These are phyloP conservation scores for Thelaira solivaga DNA, from an alignment of 2,888 invertebrate genomes.

Conservation along the genomic window DNA sequence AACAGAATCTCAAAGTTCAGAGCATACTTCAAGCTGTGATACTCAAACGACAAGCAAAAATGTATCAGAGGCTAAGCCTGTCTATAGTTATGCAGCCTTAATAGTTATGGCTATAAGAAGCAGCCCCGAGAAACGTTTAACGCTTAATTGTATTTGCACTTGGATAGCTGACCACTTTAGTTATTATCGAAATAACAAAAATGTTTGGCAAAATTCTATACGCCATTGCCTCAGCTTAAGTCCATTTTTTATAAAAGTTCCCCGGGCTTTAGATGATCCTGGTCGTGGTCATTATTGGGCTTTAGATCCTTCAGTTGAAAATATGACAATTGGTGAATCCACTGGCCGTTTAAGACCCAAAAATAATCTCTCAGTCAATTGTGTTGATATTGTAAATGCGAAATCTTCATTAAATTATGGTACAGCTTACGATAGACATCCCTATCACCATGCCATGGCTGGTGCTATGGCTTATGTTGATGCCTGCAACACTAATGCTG, in stretches of 20 bases:
- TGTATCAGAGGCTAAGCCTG: slow-evolving; percentile 84
- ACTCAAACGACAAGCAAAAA: no score
- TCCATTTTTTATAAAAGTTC: slow-evolving; percentile 98
- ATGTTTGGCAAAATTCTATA: slow-evolving; percentile 98
- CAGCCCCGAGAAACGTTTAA: slow-evolving; percentile 92
- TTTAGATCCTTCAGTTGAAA: slow-evolving; percentile 95
- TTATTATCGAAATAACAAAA: slow-evolving; percentile 96
- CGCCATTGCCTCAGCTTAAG: slow-evolving; percentile 80
- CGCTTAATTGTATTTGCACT: slow-evolving; percentile 96
- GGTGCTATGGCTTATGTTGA: slow-evolving; percentile 51
- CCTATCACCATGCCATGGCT: slow-evolving; percentile 55
- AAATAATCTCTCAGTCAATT: slow-evolving; percentile 51
- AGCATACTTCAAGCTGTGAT: slow-evolving; percentile 27
- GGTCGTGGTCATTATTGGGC: slow-evolving; percentile 99
- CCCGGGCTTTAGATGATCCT: slow-evolving; percentile 97
- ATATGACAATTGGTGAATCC: slow-evolving; percentile 97
- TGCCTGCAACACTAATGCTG: slow-evolving; percentile 65
- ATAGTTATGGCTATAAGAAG: slow-evolving; percentile 99
- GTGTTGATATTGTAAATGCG: slow-evolving; percentile 35
- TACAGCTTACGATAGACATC: no score
- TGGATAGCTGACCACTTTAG: slow-evolving; percentile 98
- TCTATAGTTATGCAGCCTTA: slow-evolving; percentile 97
- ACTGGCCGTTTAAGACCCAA: slow-evolving; percentile 92
- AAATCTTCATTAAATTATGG: slow-evolving; percentile 34
- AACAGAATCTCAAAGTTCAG: slow-evolving; percentile 25